Evolutionary conservation across 1,140 invertebrate species (phyloP).

Genomic region (Brachionus manjavacas): DNA sequence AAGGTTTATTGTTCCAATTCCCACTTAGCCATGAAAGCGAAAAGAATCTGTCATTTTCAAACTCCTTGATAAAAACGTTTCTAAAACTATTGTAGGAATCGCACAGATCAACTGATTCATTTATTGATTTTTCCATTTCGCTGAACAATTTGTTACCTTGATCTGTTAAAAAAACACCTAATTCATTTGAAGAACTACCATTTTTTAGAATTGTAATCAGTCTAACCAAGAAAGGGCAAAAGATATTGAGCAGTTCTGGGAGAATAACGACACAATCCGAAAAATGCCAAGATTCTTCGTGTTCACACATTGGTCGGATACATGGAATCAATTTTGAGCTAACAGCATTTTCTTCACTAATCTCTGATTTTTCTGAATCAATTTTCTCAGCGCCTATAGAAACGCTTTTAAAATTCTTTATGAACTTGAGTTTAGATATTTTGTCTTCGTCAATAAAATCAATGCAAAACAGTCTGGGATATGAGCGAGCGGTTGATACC

Average conservation of each 20-base stretch:
- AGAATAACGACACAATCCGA: background rate
- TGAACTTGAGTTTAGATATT: background rate
- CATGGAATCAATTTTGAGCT: constrained; percentile 30
- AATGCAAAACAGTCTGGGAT: constrained; percentile 23
- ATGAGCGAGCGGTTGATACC: constrained; percentile 43
- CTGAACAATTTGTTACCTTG: background rate
- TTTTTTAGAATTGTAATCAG: constrained; percentile 14
- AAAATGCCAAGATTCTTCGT: constrained; percentile 47
- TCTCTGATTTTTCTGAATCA: background rate
- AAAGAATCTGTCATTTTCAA: background rate
- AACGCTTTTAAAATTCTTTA: background rate
- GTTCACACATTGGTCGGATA: constrained; percentile 49
- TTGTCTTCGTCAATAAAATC: background rate
- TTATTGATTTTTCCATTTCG: constrained; percentile 19
- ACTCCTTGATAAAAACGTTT: background rate
- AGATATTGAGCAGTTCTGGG: background rate
- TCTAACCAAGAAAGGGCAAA: background rate
- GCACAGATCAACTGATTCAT: background rate
- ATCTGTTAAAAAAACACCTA: background rate
- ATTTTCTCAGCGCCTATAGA: background rate
- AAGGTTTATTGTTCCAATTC: background rate
- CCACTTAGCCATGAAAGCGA: background rate
- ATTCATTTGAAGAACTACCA: background rate
- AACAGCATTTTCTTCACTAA: background rate
- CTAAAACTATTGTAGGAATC: background rate